A percentile compares a stretch with the other conserved stretches of the same genome.
Evolutionary conservation across 2,888 invertebrate species (phyloP).

Genomic region (Druceiella hillmani): DNA sequence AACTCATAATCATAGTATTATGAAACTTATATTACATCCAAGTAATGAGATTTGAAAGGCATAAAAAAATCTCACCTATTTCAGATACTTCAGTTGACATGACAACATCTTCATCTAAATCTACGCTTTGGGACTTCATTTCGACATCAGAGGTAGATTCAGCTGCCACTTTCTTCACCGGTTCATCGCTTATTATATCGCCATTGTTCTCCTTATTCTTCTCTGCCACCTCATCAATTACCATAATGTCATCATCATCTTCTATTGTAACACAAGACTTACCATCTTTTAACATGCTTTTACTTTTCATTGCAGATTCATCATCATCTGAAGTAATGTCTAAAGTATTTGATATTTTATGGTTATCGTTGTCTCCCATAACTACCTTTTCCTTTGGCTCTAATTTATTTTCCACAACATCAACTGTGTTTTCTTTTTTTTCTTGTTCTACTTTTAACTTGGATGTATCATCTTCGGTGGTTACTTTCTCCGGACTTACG

Average conservation of each 20-base stretch:
- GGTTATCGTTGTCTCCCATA: conserved; percentile 4
- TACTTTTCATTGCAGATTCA: too few relatives aligned
- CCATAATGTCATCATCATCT: conserved; percentile 44
- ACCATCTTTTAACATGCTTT: conserved; percentile 16
- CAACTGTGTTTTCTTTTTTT: too few relatives aligned
- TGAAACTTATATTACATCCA: too few relatives aligned
- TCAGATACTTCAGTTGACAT: not conserved
- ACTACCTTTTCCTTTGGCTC: conserved; percentile 10
- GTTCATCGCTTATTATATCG: too few relatives aligned
- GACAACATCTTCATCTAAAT: conserved; percentile 10
- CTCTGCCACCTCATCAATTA: conserved; percentile 39
- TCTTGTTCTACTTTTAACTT: too few relatives aligned
- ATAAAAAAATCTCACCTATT: conserved; percentile 11
- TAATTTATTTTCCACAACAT: conserved; percentile 9
- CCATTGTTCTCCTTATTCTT: too few relatives aligned
- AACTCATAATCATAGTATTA: too few relatives aligned
- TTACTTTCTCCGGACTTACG: too few relatives aligned
- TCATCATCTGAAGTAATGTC: conserved; percentile 44
- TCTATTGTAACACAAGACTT: conserved; percentile 25
- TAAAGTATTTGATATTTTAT: conserved; percentile 34
- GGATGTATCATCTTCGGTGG: too few relatives aligned
- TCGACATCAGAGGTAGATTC: conserved; percentile 6
- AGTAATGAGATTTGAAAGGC: not conserved
- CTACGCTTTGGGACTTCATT: not conserved
- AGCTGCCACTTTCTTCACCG: too few relatives aligned